Evolutionary conservation across 2,113 vertebrate genomes (phyloP), one percentile per base, ranked within the genome.

Genomic region (Rhabdomys dilectus): DNA sequence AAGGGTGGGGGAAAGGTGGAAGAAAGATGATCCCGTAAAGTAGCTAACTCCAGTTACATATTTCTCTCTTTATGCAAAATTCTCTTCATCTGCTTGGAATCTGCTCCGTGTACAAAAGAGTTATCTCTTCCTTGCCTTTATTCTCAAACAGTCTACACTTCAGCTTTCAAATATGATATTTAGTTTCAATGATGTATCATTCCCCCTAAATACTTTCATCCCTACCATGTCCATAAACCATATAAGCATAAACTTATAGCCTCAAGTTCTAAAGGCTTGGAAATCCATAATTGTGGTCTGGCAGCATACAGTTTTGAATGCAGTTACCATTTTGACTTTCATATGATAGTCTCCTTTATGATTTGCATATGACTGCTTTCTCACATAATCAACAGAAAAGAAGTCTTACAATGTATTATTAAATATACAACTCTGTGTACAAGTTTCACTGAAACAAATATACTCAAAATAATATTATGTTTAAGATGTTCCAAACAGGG

Each of bases 91-190:
- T 81, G 17, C 34, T 81, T 56, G 34, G 34, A 81, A 81, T 81
- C 78, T 81, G 51, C 19, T 56, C 19, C 9, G 13, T 21, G 34
- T 56, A 56, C 31, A 51, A 12, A 56, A 19, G 0, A 56, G 2
- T n/a, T 56, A 56, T 53, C 9, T 56, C 34, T 81, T 64, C 26
- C 72, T 86, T 56, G n/a, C 12, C 56, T 92, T 64, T 4, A 72
- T 92, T 93, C 64, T n/a, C 64, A 77, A 75, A 88, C 51, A 70
- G 51, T 48, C 36, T 62, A 51, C 64, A 86, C 85, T 39, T 73
- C 45, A 29, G 19, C 17, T 22, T 93, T 95, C 64, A 72, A 85
- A 91, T 85, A 48, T 76, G 45, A 53, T 39, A 85, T 94, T 92
- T 42, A 88, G 58, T 13, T 17, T 29, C 29, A 77, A 16, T 53